Evolutionary conservation across 2,797 vertebrate genomes (phyloP).

Genomic region (Thripadectes ignobilis): DNA sequence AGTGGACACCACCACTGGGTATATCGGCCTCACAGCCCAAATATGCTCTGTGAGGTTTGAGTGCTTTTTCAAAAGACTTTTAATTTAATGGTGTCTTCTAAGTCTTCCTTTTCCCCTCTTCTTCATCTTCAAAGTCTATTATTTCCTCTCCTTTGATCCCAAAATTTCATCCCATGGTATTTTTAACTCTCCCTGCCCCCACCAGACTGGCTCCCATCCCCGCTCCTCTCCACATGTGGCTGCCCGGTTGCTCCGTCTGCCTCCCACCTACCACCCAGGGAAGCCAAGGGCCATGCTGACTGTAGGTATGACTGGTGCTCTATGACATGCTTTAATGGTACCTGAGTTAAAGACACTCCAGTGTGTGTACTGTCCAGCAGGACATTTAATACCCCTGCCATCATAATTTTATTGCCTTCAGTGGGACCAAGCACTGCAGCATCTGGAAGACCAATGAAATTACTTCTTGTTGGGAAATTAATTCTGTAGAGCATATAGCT

Average conservation of each 20-base stretch:
- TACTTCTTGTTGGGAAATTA: neutral
- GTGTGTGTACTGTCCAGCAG: neutral
- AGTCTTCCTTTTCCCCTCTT: constrained; percentile 17
- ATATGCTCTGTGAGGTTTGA: neutral
- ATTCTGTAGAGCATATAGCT: neutral
- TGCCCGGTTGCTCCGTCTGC: neutral
- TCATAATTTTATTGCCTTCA: neutral
- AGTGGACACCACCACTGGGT: neutral
- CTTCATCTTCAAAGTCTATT: constrained; percentile 35
- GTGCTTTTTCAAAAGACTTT: constrained; percentile 36
- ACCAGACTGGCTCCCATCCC: neutral
- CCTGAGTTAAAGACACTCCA: rapidly evolving
- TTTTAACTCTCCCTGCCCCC: constrained; percentile 18
- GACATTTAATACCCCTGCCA: neutral
- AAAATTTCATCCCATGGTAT: constrained; percentile 6
- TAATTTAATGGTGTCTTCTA: constrained; percentile 20
- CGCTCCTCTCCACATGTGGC: neutral
- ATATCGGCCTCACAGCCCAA: neutral
- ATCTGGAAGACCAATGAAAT: neutral
- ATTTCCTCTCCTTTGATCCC: constrained; percentile 31
- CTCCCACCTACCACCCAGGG: neutral
- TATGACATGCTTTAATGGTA: rapidly evolving
- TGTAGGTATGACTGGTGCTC: neutral
- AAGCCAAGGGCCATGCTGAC: neutral
- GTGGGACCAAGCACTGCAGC: rapidly evolving